Evolutionary conservation across 2,797 vertebrate species (phyloP), one percentile per base, ranked within the genome.

Genomic region (Anguilla obscura): DNA sequence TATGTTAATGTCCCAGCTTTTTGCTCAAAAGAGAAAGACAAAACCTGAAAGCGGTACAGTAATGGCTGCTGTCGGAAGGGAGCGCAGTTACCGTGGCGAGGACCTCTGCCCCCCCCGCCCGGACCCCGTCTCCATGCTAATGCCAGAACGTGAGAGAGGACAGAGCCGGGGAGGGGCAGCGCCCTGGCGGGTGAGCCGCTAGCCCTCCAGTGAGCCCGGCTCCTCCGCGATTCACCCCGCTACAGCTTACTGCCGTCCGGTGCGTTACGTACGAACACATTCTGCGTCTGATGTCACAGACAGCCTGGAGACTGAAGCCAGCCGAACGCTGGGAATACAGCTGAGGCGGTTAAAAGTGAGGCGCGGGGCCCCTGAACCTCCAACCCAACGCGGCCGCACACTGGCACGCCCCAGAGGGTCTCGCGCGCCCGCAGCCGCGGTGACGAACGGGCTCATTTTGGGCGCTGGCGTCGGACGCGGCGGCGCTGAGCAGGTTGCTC

Each of bases 1-100:
- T 91, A 92, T 92, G 91, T 90, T 89, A 92, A 91, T 91, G 88
- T 89, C 85, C 86, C 33, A 7, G 84, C 69, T 85, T 60, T 85
- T 71, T 76, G 66, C 52, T 40, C 83, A 48, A 36, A 58, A 66
- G 45, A 10, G 27, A 12, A 54, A 52, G 30, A 85, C 63, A 24
- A 52, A 33, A 84, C 58, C 69, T 85, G 84, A 88, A 76, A 36
- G 50, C 84, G 30, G 50, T 48, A 30, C 82, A 76, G 58, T 71
- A 85, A 21, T 50, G 50, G 66, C 58, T 21, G n/a, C 66, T 7
- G 60, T 48, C 16, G n/a, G 63, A 48, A 7, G 85, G 24, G 36
- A 48, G 40, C 9, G 3, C 36, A 4, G 76, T 21, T 71, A 30
- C 36, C 36, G 69, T 36, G 30, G 84, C 56, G 2, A 24, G 6